Evolutionary conservation across 1,140 invertebrate genomes (phyloP), one percentile per base, ranked within the genome.

Genomic region (Melipona quadrifasciata): DNA sequence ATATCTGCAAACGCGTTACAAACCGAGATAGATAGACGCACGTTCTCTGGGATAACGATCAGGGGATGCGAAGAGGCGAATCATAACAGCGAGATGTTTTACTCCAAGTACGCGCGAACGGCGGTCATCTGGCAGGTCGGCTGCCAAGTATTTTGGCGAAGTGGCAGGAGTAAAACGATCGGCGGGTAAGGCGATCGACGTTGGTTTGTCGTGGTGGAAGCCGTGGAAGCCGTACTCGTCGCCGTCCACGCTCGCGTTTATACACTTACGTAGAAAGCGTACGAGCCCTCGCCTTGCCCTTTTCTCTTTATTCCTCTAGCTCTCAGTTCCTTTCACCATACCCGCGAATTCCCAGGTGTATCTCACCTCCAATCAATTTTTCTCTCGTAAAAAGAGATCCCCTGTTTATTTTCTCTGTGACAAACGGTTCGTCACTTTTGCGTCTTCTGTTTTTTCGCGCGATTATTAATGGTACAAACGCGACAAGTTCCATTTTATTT

Each of bases 151-250:
- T 76, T 88, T 90, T 80, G 86, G 39, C 80, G 86, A 93, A 90
- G 91, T 92, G 92, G 86, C 90, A 91, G 88, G 87, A 93, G 93
- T 92, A 93, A 94, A 94, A 93, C 93, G 93, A 93, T 94, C 91
- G 92, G 91, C 87, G 92, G 90, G 93, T 94, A 94, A 94, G 93
- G 90, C 92, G 93, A 94, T 94, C 93, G 94, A 93, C 92, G 93
- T 94, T 94, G 93, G 93, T 94, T 94, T 94, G 93, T 94, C 93
- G 92, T 89, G 92, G 88, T 90, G 88, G 92, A 92, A 92, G 91
- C 91, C 91, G 84, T 92, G 92, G 93, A 94, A 94, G 93, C 94
- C 94, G 31, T 92, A 91, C 87, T 64, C 57, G 70, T 80, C 78
- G 78, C 65, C 87, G 88, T 89, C 87, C 86, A 84, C 83, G 70